Percentiles rank a stretch among this genome's conserved stretches.
phyloP scores from a whole-genome alignment of 1,140 invertebrate genomes.

The Pygmarrhopalites habei region DNA sequence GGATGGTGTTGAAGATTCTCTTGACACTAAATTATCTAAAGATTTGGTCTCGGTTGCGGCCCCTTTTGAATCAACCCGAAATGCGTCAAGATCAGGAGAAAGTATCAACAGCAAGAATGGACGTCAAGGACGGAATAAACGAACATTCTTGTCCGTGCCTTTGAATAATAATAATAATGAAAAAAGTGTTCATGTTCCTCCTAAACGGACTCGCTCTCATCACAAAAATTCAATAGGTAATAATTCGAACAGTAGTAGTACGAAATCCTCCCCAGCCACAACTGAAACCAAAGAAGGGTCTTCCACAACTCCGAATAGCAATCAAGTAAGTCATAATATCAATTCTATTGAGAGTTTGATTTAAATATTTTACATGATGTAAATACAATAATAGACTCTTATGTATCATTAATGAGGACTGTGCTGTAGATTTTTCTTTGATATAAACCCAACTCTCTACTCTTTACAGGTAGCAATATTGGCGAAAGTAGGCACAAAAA shows the following conservation, averaged over 20 bases:
- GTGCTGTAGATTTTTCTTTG: no score
- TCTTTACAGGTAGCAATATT: slow-evolving; percentile 37
- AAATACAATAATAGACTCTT: no score
- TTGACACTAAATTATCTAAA: slow-evolving; percentile 5
- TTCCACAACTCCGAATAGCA: slow-evolving; percentile 19
- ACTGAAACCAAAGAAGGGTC: slow-evolving; percentile 11
- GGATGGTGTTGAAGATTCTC: slow-evolving; percentile 23
- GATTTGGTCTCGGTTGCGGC: neutral
- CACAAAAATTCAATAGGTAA: slow-evolving; percentile 31
- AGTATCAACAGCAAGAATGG: neutral
- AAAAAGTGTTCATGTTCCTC: slow-evolving; percentile 21
- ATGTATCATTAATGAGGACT: no score
- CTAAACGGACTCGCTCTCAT: slow-evolving; percentile 31
- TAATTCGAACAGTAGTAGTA: slow-evolving; percentile 21
- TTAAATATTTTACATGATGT: no score
- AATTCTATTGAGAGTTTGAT: no score
- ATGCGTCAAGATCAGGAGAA: neutral
- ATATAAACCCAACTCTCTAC: no score
- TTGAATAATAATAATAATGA: slow-evolving; percentile 35
- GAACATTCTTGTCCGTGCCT: slow-evolving; percentile 16
- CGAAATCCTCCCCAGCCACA: slow-evolving; percentile 13
- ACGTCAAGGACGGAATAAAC: neutral
- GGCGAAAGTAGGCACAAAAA: slow-evolving; percentile 39
- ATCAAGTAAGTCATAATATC: slow-evolving; percentile 22
- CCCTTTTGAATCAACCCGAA: neutral